Conservation (phyloP, 2,113 vertebrate genomes). For the Poecile atricapillus region DNA sequence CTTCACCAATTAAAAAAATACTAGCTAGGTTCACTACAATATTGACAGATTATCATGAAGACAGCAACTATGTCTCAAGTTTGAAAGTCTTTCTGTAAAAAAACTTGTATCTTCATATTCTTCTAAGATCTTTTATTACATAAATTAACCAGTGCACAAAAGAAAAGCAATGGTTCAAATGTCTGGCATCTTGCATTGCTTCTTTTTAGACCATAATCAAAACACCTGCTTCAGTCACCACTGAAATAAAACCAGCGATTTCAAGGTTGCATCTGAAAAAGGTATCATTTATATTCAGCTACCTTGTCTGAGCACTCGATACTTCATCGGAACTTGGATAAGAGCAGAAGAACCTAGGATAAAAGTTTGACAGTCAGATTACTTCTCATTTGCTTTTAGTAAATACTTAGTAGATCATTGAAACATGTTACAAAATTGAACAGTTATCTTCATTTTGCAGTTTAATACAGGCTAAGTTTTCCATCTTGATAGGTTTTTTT, state of each 20-base stretch:
- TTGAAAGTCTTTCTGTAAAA: not conserved
- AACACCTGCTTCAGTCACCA: not conserved
- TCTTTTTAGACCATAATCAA: not conserved
- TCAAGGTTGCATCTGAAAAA: not conserved
- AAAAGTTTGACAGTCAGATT: slow-evolving; percentile 29
- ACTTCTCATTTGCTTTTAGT: not conserved
- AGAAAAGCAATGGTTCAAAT: not conserved
- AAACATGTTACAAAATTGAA: not conserved
- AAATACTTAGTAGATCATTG: not conserved
- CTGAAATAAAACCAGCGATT: not conserved
- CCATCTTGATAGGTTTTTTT: not conserved
- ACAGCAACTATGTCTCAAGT: not conserved
- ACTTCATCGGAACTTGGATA: not conserved
- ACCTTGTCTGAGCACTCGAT: slow-evolving; percentile 9
- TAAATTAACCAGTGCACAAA: not conserved
- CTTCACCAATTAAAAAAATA: not conserved
- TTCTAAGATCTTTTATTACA: not conserved
- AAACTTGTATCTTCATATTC: not conserved
- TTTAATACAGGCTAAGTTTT: not conserved
- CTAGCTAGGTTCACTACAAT: not conserved
- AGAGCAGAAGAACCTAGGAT: slow-evolving; percentile 9
- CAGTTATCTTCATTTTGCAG: not conserved
- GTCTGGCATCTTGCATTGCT: not conserved
- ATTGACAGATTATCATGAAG: not conserved
- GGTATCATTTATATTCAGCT: not conserved